Evolutionary conservation across 2,888 invertebrate species (phyloP).

Genomic region (Pammene fasciana): DNA sequence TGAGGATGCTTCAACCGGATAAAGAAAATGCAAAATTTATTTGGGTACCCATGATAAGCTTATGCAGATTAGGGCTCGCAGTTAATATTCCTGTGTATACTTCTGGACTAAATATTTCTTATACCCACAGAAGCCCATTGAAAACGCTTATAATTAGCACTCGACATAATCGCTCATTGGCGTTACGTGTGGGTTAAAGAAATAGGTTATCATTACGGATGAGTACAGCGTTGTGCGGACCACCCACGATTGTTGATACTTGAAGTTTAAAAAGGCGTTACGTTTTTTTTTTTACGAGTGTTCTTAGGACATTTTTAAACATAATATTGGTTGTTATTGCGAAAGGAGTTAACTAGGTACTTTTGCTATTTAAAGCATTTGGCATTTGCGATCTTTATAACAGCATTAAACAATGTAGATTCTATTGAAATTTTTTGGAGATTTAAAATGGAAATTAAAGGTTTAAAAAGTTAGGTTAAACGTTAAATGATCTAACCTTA

Average conservation of each 20-base stretch:
- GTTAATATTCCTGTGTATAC: too few relatives aligned
- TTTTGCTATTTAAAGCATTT: too few relatives aligned
- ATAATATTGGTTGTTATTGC: neutral
- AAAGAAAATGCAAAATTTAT: too few relatives aligned
- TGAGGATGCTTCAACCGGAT: too few relatives aligned
- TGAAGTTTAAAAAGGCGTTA: constrained; percentile 8
- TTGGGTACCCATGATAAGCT: too few relatives aligned
- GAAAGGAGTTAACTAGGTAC: neutral
- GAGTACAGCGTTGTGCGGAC: constrained; percentile 33
- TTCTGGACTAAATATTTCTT: neutral
- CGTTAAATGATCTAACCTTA: too few relatives aligned
- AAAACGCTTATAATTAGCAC: constrained; percentile 34
- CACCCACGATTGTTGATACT: constrained; percentile 35
- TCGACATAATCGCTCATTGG: constrained; percentile 33
- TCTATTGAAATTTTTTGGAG: too few relatives aligned
- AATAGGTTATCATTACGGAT: constrained; percentile 36
- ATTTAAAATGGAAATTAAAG: too few relatives aligned
- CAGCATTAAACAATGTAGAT: too few relatives aligned
- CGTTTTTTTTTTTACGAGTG: neutral
- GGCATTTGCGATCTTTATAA: too few relatives aligned
- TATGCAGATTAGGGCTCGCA: too few relatives aligned
- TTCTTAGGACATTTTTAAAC: neutral
- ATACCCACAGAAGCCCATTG: constrained; percentile 18
- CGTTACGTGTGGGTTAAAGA: constrained; percentile 39
- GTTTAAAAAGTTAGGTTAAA: too few relatives aligned